Evolutionary conservation across 2,888 invertebrate genomes (phyloP).

Genomic region (Sturmia bella): DNA sequence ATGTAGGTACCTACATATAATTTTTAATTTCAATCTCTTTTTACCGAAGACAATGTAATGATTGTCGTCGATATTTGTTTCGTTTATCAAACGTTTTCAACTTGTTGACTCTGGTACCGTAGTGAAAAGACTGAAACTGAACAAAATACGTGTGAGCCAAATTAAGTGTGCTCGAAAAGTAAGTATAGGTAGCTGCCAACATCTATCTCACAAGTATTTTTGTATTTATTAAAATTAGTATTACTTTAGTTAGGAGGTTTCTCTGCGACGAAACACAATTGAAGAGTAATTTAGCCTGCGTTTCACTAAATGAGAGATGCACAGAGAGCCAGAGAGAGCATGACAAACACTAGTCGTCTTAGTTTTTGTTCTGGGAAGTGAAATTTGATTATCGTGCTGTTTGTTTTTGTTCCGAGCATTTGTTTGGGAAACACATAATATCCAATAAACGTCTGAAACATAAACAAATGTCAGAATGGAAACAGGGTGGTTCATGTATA

Average conservation of each 20-base stretch:
- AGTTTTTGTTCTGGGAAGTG: slow-evolving; percentile 30
- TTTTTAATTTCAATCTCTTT: slow-evolving; percentile 37
- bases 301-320: not conserved
- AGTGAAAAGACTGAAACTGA: slow-evolving; percentile 66
- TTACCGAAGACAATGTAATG: slow-evolving; percentile 43
- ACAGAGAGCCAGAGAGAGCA: not conserved
- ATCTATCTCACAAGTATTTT: slow-evolving; percentile 9
- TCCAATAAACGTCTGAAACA: slow-evolving; percentile 53
- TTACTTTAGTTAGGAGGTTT: slow-evolving; percentile 45
- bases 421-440: slow-evolving; percentile 18
- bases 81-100: slow-evolving; percentile 42
- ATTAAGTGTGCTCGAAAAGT: slow-evolving; percentile 34
- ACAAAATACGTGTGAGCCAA: slow-evolving; percentile 54
- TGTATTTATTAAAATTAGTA: slow-evolving; percentile 6
- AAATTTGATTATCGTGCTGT: slow-evolving; percentile 42
- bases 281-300: not conserved
- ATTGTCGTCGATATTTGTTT: slow-evolving; percentile 37
- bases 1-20: slow-evolving; percentile 10
- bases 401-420: slow-evolving; percentile 52
- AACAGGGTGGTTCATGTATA: slow-evolving; percentile 40
- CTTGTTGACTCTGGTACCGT: slow-evolving; percentile 71
- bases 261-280: not conserved
- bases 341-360: slow-evolving; percentile 1
- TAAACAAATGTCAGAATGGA: slow-evolving; percentile 56
- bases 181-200: not conserved